A percentile compares a stretch with the other conserved stretches of the same genome.
phyloP scores from a whole-genome alignment of 2,797 vertebrate species.

The Anabas testudineus region DNA sequence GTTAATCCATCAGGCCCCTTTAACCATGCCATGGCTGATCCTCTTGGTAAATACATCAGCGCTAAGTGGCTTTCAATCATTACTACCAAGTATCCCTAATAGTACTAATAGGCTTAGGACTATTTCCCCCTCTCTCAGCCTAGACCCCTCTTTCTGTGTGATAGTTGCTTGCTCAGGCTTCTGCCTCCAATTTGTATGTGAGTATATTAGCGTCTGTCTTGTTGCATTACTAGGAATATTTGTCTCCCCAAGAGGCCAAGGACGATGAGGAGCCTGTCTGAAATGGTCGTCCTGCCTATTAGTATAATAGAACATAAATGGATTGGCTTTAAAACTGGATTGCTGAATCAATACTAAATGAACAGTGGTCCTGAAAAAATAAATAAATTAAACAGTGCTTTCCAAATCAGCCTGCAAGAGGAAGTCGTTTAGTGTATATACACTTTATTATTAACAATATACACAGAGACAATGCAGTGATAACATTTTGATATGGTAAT shows the following conservation, averaged over 20 bases:
- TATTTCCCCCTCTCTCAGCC: slow-evolving; percentile 44
- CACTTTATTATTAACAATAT: background rate
- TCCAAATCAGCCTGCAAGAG: slow-evolving; percentile 9
- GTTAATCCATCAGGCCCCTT: slow-evolving; percentile 71
- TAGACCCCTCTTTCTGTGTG: slow-evolving; percentile 27
- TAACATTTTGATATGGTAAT: background rate
- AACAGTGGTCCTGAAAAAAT: slow-evolving; percentile 27
- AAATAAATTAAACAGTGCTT: slow-evolving; percentile 14
- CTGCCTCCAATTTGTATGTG: slow-evolving; percentile 28
- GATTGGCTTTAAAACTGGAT: slow-evolving; percentile 52
- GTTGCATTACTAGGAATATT: slow-evolving; percentile 62
- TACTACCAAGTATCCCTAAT: slow-evolving; percentile 69
- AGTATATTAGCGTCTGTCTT: slow-evolving; percentile 55
- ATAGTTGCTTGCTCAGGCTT: slow-evolving; percentile 42
- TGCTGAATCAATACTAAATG: slow-evolving; percentile 54
- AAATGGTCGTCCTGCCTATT: slow-evolving; percentile 38
- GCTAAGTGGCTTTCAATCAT: slow-evolving; percentile 77
- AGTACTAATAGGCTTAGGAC: slow-evolving; percentile 73
- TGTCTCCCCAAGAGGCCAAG: slow-evolving; percentile 31
- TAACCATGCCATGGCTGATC: slow-evolving; percentile 71
- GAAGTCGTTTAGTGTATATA: background rate
- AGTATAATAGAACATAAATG: slow-evolving; percentile 59
- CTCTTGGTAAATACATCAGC: slow-evolving; percentile 72
- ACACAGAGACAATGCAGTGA: background rate
- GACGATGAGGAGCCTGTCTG: slow-evolving; percentile 29